Base-by-base conservation (phyloP, 2,113 vertebrate species). In the Cynopterus brachyotis region DNA sequence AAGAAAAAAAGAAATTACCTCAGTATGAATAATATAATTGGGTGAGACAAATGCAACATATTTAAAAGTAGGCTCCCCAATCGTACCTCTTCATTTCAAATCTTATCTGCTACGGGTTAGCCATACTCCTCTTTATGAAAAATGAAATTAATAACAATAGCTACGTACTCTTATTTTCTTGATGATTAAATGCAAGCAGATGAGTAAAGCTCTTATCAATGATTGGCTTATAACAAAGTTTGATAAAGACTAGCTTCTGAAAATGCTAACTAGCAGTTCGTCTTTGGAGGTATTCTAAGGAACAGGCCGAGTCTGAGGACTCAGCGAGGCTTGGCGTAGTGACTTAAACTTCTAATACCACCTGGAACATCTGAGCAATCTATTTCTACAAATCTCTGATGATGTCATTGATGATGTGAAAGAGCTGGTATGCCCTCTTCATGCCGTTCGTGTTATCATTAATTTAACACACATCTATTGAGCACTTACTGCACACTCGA, bases 401-500 rank as follows among this genome's bases (percentile, higher is more conserved):
- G 20, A 62, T 1, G 3, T 5, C 5, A 50, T 11, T 53, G 9
- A 15, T 40, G 11, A 0, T 3, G 24, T 19, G 79, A 16, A 42
- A 53, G 32, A 73, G 84, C 15, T 50, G 4, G 13, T 16, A 16
- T 16, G 50, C 5, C 50, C 3, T 24, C 28, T 30, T 26, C 3
- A 47, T 6, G 22, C 30, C 12, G 2, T 37, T 28, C 0, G 3
- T 19, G 45, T 12, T 28, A 16, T 30, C 24, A n/a, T 15, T 76
- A 9, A 59, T 32, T 69, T 19, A 69, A 24, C 9, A 73, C 2
- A 42, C 3, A 42, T 28, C 1, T 40, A n/a, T 19, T 2, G 37
- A 64, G 7, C 5, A 9, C 1, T 10, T 30, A 35, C 15, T 37
- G 3, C 0, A 2, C 20, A 8, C 10, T 37, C 9, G 10, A 45